phyloP scores from a whole-genome alignment of 2,113 vertebrate species.

The Clarias magur region DNA sequence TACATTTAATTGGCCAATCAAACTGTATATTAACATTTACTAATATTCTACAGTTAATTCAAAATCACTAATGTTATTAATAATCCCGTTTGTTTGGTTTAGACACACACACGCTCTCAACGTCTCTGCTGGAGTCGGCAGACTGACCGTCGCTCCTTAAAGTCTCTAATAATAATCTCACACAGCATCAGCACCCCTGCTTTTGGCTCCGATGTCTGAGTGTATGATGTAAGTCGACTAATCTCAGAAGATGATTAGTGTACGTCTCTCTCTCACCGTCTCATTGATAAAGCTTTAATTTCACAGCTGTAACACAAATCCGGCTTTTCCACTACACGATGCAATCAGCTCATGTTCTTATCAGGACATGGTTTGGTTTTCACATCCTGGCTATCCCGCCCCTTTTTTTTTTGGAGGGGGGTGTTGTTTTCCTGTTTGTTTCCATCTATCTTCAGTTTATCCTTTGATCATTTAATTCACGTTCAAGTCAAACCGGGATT shows the following conservation, averaged over 20 bases:
- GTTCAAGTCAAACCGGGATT: too few species aligned
- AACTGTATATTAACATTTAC: background rate
- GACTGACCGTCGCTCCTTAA: background rate
- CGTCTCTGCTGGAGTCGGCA: background rate
- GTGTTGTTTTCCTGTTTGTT: background rate
- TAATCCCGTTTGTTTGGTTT: background rate
- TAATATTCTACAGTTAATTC: background rate
- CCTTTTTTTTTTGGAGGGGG: background rate
- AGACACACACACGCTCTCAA: background rate
- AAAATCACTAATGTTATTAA: background rate
- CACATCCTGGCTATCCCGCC: background rate
- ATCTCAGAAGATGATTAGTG: background rate
- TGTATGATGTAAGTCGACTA: background rate
- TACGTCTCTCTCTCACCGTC: background rate
- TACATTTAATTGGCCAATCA: background rate
- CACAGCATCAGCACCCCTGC: background rate
- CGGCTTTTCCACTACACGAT: background rate
- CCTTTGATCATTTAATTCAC: background rate
- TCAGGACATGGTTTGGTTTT: background rate
- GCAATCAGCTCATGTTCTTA: background rate
- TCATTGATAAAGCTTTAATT: background rate
- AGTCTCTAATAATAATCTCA: background rate
- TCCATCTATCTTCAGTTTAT: background rate
- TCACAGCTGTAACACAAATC: background rate
- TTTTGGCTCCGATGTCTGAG: background rate